Evolutionary conservation across 2,888 invertebrate genomes (phyloP), one percentile per base, ranked within the genome.

Genomic region (Choreutis nemorana): DNA sequence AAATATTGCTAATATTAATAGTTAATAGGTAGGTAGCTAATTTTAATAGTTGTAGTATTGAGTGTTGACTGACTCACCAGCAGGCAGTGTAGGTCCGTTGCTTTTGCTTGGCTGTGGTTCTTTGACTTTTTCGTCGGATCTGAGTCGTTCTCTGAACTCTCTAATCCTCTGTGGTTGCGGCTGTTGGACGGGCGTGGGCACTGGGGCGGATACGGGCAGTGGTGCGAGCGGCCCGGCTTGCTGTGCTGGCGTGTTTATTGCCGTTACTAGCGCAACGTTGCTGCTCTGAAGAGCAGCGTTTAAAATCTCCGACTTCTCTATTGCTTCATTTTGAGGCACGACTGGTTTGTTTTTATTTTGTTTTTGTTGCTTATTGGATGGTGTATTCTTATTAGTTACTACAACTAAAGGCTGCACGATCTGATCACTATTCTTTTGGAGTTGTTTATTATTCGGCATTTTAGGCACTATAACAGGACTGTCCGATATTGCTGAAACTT

Each of bases 401-500:
- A 73, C 35, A 40, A 53, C 55, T 60, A 65, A 45, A 47, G 62
- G 44, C 45, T 61, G 66, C 40, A 50, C 44, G 40, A 36, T 49
- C 42, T 46, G 54, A 36, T 73, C 77, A 58, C 54, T 57, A 58
- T 38, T 63, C 45, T 71, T 77, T 49, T 63, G 68, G 37, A 50
- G 47, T 52, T 64, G 66, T 52, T 72, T 75, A 50, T 57, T 70
- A 38, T 62, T 49, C 54, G 80, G 67, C 59, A 77, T 59, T 70
- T 79, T 81, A 55, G 81, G 80, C 60, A 83, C 83, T 57, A 84
- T 82, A 58, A 84, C 84, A 48, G 85, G 86, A 45, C 84, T 85
- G 51, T 87, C 85, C 32, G 85, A 83, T 68, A 85, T 85, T 37
- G 87, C 87, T 37, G 87, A 87, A 31, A 87, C 87, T 40, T 87